Percentiles rank a stretch among this genome's conserved stretches.
phyloP scores from a whole-genome alignment of 2,113 vertebrate species.

The Leptocoma aspasia region DNA sequence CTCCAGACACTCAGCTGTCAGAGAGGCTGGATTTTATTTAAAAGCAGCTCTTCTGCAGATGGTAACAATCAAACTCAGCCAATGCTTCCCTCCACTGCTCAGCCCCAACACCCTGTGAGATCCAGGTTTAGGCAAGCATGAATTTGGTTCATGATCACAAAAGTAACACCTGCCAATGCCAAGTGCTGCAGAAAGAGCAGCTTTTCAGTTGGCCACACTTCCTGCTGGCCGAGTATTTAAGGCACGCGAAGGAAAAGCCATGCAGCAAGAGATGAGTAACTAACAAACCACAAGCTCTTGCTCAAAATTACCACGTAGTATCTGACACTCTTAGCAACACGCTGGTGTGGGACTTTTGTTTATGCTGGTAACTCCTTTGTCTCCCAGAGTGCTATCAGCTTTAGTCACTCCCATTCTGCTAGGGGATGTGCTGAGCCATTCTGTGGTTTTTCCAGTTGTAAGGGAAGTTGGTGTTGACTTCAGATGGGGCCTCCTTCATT shows the following conservation, averaged over 20 bases:
- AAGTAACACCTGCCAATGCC: slow-evolving; percentile 19
- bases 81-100: not conserved
- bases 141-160: not conserved
- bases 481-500: not conserved
- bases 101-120: not conserved
- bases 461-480: not conserved
- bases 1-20: not conserved
- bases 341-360: not conserved
- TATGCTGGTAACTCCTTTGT: not conserved
- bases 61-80: not conserved
- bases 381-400: not conserved
- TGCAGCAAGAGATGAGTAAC: slow-evolving; percentile 3
- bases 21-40: not conserved
- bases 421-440: not conserved
- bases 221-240: slow-evolving; percentile 27
- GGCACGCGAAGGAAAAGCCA: not conserved
- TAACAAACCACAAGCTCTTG: slow-evolving; percentile 22
- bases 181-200: not conserved
- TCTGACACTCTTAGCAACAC: not conserved
- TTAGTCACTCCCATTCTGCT: not conserved
- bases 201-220: slow-evolving; percentile 32
- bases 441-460: accelerated
- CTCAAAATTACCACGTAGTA: not conserved
- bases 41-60: not conserved
- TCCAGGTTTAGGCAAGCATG: not conserved